Percentiles rank a stretch among this genome's conserved stretches.
Conservation (phyloP, 2,113 vertebrate genomes). For the Centropus bengalensis region DNA sequence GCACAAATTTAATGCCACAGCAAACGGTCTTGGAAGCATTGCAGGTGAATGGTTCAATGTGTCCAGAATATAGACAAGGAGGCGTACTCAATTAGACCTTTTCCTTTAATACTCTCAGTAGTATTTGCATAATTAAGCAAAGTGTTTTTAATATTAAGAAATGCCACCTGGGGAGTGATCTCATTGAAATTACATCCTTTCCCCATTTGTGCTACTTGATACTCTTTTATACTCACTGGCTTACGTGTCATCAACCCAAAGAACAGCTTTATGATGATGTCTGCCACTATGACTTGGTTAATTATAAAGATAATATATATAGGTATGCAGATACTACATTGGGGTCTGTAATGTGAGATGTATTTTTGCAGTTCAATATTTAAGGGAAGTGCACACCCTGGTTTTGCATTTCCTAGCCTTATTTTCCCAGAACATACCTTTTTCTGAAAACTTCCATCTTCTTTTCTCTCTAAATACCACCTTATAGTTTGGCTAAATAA, state of each 20-base stretch:
- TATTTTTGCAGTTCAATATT: not conserved
- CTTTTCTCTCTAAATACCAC: not conserved
- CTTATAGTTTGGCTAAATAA: not conserved
- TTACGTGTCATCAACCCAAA: not conserved
- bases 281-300: not conserved
- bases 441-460: not conserved
- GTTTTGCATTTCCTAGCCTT: not conserved
- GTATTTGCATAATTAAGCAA: conserved; percentile 23
- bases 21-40: not conserved
- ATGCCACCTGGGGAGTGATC: not conserved
- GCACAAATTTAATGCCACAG: not conserved
- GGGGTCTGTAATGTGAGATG: not conserved
- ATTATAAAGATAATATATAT: not conserved
- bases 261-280: not conserved
- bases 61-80: not conserved
- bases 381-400: not conserved
- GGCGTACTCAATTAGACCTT: not conserved
- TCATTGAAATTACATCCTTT: not conserved
- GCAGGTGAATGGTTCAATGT: not conserved
- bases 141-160: conserved; percentile 5
- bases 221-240: rapidly evolving
- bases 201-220: not conserved
- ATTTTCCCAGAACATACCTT: not conserved
- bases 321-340: not conserved
- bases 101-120: not conserved